Evolutionary conservation across 2,113 vertebrate species (phyloP).

Genomic region (Crypturellus undulatus): DNA sequence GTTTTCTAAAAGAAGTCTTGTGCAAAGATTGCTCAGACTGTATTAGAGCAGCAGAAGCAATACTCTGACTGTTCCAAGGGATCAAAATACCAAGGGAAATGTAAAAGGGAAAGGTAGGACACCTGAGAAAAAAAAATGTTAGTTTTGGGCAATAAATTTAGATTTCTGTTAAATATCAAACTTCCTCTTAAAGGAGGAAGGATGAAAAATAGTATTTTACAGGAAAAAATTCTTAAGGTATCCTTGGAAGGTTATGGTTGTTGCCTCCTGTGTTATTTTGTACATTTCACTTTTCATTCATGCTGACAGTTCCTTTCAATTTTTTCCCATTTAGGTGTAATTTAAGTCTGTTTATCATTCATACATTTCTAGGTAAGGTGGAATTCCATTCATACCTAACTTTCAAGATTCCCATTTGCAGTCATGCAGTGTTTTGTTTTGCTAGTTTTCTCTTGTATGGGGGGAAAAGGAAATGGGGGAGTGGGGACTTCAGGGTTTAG

Average conservation of each 20-base stretch:
- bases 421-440: constrained; percentile 47
- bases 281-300: constrained; percentile 80
- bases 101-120: neutral
- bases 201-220: neutral
- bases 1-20: neutral
- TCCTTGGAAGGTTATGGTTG: constrained; percentile 47
- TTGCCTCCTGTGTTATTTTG: constrained; percentile 70
- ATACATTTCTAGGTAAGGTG: constrained; percentile 98
- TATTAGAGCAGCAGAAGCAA: neutral
- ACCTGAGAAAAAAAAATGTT: neutral
- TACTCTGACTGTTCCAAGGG: neutral
- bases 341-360: constrained; percentile 92
- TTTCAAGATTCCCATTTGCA: constrained; percentile 66
- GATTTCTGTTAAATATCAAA: neutral
- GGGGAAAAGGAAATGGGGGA: constrained; percentile 12
- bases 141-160: neutral
- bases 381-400: constrained; percentile 81
- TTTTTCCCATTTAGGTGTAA: constrained; percentile 95
- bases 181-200: neutral
- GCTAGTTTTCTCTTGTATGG: constrained; percentile 18
- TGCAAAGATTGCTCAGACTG: neutral
- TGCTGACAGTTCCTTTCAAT: constrained; percentile 85
- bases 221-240: neutral
- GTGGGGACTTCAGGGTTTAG: neutral
- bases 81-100: neutral